Conservation (phyloP, 2,888 invertebrate genomes). For the Allacma fusca region DNA sequence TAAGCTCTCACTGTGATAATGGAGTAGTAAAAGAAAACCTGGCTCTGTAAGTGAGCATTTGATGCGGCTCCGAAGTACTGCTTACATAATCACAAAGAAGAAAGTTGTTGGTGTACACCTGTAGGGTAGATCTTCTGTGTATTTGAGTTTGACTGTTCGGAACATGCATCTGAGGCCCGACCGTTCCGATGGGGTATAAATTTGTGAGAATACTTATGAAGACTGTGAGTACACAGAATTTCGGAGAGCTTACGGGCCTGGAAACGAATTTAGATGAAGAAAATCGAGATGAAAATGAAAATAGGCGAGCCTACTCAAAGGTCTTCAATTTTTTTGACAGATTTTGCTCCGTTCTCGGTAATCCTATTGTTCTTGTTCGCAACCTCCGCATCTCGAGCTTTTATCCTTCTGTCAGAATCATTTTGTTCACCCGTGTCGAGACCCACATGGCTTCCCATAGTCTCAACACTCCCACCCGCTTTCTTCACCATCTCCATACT, state of each 20-base stretch:
- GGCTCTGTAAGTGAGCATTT: not conserved
- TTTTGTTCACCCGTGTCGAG: slow-evolving; percentile 60
- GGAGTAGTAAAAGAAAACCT: not conserved
- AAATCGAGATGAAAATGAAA: slow-evolving; percentile 42
- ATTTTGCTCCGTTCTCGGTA: slow-evolving; percentile 61
- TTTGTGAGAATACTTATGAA: too few relatives aligned
- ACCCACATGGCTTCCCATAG: slow-evolving; percentile 61
- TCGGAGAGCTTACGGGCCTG: slow-evolving; percentile 8
- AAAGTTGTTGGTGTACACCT: not conserved
- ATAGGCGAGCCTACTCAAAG: slow-evolving; percentile 55
- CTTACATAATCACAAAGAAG: not conserved
- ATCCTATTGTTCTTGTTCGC: slow-evolving; percentile 61
- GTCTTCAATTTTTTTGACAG: slow-evolving; percentile 58
- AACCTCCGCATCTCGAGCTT: slow-evolving; percentile 61
- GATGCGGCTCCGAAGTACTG: not conserved
- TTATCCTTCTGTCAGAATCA: slow-evolving; percentile 61
- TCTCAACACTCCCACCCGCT: slow-evolving; percentile 60
- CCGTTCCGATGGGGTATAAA: too few relatives aligned
- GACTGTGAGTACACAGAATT: not conserved
- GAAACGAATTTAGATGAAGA: slow-evolving; percentile 15
- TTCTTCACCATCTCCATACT: slow-evolving; percentile 61
- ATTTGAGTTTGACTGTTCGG: too few relatives aligned
- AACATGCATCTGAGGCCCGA: too few relatives aligned
- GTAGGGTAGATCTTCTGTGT: not conserved
- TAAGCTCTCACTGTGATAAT: not conserved